Conservation (phyloP, 2,113 vertebrate species). For the Cebus imitator region DNA sequence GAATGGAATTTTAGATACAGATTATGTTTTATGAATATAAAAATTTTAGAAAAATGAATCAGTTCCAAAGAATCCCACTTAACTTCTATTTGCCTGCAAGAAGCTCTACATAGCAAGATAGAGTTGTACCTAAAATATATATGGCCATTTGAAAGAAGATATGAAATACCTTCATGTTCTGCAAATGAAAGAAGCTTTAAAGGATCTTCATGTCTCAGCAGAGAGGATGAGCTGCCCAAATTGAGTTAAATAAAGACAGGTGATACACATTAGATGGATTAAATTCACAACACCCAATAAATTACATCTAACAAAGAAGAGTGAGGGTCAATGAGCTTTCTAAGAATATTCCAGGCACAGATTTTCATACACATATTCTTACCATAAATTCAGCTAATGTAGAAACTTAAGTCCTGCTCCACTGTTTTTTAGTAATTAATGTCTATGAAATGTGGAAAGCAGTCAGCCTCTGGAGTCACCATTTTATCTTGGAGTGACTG, state of each 20-base stretch:
- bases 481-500: not conserved
- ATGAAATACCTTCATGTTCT: slow-evolving; percentile 60
- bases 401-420: not conserved
- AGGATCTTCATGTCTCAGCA: slow-evolving; percentile 55
- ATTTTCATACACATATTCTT: slow-evolving; percentile 59
- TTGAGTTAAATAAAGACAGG: slow-evolving; percentile 53
- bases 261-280: slow-evolving; percentile 49
- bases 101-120: slow-evolving; percentile 12
- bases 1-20: not conserved
- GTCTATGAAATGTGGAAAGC: not conserved
- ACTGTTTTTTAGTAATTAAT: not conserved
- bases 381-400: not conserved
- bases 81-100: slow-evolving; percentile 54
- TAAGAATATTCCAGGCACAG: slow-evolving; percentile 51
- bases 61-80: slow-evolving; percentile 4
- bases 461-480: not conserved
- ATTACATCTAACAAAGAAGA: slow-evolving; percentile 55
- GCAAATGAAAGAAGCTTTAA: slow-evolving; percentile 55
- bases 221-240: slow-evolving; percentile 50
- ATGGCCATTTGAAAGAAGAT: slow-evolving; percentile 48
- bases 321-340: slow-evolving; percentile 22
- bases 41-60: slow-evolving; percentile 17
- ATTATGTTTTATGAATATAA: slow-evolving; percentile 51
- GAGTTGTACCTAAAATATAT: slow-evolving; percentile 55
- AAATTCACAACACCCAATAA: slow-evolving; percentile 60